Evolutionary conservation across 2,113 vertebrate species (phyloP), one percentile per base, ranked within the genome.

Genomic region (Syngnathus floridae): DNA sequence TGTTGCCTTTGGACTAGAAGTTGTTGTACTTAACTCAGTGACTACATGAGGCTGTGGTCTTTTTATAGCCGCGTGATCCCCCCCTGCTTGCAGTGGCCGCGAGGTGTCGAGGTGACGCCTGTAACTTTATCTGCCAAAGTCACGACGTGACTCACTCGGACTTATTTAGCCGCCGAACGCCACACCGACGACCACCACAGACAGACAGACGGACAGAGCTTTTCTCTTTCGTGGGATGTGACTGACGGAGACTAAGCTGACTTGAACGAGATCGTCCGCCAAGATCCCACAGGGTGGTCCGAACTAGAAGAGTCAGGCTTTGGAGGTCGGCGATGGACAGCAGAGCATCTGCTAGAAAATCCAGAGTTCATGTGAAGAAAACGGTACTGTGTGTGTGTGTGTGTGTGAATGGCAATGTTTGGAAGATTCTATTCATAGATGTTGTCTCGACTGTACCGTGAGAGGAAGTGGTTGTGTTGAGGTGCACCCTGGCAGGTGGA

Each of bases 341-440:
- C 49, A 55, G 69, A 11, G 59, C 73, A 8, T 31, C 69, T 54
- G 76, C 57, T 0, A 70, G 82, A 66, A 81, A 79, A 79, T 84
- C 88, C 19, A 83, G 82, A 78, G 83, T 83, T 67, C 65, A 80
- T 40, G 78, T 87, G 64, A 88, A 86, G 85, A 88, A 87, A 80
- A 66, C 58, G 86, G 88, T 89, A 88, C 4, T 22, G 40, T 11
- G 40, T 11, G 9, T 41, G 40, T 41, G 40, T 40, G 37, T 38
- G 37, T 40, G 5, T 40, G 31, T 66, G 43, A 74, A 51, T 51
- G 67, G 49, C 62, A 35, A 58, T 68, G 43, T 54, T 35, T 56
- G 54, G 26, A 16, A 35, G 6, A 7, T 40, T 77, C 45, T 76
- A 70, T 76, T 82, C 80, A 73, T 66, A 74, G 77, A 75, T 85